phyloP scores from a whole-genome alignment of 1,140 invertebrate genomes.

The Tetramorium alpestre region DNA sequence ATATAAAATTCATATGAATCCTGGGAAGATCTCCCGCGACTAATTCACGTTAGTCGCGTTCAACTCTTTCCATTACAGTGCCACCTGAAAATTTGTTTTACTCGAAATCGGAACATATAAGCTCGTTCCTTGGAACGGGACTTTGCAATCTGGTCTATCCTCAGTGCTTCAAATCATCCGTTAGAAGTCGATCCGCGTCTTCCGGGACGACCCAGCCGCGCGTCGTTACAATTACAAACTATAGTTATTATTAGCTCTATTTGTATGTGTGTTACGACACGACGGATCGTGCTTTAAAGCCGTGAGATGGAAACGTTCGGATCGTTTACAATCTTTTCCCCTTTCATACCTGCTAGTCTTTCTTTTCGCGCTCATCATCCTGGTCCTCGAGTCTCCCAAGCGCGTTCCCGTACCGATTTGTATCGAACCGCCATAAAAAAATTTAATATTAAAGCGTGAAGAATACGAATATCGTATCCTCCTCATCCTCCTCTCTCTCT shows the following conservation, averaged over 20 bases:
- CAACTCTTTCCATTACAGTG: neutral
- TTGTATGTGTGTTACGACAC: slow-evolving; percentile 44
- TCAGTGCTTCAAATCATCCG: neutral
- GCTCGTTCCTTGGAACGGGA: neutral
- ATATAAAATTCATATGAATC: neutral
- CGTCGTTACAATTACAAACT: slow-evolving; percentile 62
- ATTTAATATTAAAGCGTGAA: slow-evolving; percentile 49
- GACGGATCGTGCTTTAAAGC: slow-evolving; percentile 53
- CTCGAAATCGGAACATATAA: neutral
- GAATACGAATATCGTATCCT: slow-evolving; percentile 6
- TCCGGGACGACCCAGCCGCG: slow-evolving; percentile 64
- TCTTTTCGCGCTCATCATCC: neutral
- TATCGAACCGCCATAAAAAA: slow-evolving; percentile 22
- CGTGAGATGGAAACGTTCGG: slow-evolving; percentile 5
- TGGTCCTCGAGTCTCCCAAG: neutral
- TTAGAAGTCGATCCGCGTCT: slow-evolving; percentile 1
- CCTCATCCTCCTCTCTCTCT: neutral
- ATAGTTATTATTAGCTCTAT: slow-evolving; percentile 55
- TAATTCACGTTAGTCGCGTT: neutral
- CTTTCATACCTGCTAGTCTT: neutral
- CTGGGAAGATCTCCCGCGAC: neutral
- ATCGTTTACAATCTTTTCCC: neutral
- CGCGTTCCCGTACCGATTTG: neutral
- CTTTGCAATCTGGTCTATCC: neutral
- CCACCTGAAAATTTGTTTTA: neutral